A percentile compares a stretch with the other conserved stretches of the same genome.
These are phyloP conservation scores for Gasteruption jaculator DNA, from an alignment of 2,888 invertebrate species.

Conservation along the genomic window DNA sequence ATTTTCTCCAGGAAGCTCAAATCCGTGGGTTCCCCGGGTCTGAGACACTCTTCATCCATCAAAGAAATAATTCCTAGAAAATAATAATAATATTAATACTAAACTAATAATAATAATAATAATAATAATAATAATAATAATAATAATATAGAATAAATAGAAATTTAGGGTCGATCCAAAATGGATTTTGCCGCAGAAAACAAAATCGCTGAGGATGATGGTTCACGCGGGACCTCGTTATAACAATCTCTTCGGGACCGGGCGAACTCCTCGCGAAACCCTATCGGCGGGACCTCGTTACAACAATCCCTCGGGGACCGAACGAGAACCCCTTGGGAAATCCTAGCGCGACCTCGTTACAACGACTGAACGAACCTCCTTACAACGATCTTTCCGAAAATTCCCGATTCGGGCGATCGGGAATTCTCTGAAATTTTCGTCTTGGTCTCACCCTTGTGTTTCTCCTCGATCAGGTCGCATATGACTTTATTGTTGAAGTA, in stretches of 20 bases:
- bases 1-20: conserved; percentile 78
- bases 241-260: too few species aligned
- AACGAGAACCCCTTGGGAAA: too few species aligned
- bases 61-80: conserved; percentile 72
- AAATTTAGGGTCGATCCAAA: too few species aligned
- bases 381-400: too few species aligned
- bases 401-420: too few species aligned
- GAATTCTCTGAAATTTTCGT: not conserved
- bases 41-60: conserved; percentile 87
- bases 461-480: conserved; percentile 87
- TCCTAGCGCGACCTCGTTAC: too few species aligned
- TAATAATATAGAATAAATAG: not conserved
- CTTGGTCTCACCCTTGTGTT: conserved; percentile 68
- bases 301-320: too few species aligned
- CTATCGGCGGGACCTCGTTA: too few species aligned
- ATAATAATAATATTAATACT: not conserved
- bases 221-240: too few species aligned
- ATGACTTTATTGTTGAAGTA: conserved; percentile 93
- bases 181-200: not conserved
- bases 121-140: conserved; percentile 2
- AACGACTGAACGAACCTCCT: too few species aligned
- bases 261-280: too few species aligned
- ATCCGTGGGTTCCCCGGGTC: conserved; percentile 85
- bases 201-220: not conserved
- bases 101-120: conserved; percentile 2